Conservation (phyloP, 2,113 vertebrate genomes). For the Zingel zingel region DNA sequence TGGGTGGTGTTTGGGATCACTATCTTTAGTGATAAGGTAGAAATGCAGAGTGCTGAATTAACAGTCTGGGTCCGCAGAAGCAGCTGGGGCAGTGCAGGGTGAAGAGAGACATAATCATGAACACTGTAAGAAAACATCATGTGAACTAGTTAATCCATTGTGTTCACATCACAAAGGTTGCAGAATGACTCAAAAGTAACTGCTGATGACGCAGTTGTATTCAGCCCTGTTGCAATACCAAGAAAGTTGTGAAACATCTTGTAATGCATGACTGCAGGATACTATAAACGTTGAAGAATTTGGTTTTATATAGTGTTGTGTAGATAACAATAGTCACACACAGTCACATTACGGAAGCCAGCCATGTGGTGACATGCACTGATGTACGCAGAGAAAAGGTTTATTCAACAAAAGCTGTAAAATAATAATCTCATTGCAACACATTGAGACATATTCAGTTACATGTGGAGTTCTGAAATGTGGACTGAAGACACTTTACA, state of each 20-base stretch:
- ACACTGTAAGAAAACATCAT: neutral
- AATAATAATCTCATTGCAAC: neutral
- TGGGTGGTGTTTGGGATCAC: neutral
- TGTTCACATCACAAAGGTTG: neutral
- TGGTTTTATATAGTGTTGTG: neutral
- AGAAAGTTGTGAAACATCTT: conserved; percentile 22
- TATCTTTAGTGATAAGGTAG: conserved; percentile 12
- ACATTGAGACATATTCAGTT: neutral
- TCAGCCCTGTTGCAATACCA: conserved; percentile 15
- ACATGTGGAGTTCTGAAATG: neutral
- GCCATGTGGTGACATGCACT: neutral
- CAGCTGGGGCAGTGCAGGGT: neutral
- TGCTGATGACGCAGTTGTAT: neutral
- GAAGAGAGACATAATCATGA: neutral
- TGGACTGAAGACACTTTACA: neutral
- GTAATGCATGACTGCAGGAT: neutral
- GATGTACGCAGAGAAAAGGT: neutral
- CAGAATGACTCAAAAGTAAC: neutral
- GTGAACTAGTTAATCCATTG: neutral
- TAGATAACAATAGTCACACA: neutral
- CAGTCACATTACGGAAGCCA: neutral
- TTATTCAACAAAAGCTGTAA: neutral
- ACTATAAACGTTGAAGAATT: conserved; percentile 13
- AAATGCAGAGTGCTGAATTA: neutral
- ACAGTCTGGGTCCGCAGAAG: conserved; percentile 5